Evolutionary conservation across 2,888 invertebrate species (phyloP), one percentile per base, ranked within the genome.

Genomic region (Ptychoptera albimana): DNA sequence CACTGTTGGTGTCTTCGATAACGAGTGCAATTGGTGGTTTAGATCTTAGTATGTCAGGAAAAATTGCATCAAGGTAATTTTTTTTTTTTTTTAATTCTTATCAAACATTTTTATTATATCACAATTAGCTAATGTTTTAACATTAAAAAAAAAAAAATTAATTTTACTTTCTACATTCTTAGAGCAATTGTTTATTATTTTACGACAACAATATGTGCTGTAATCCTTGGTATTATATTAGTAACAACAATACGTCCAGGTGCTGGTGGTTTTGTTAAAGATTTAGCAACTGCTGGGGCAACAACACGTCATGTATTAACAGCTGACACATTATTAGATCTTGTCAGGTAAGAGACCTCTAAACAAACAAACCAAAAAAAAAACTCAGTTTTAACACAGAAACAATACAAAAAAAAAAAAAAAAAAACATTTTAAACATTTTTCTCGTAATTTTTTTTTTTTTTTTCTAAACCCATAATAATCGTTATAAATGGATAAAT

Each of bases 11-110:
- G 46, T 81, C 88, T 1, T 88, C 88, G 15, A 81, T 96, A 46
- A 83, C 94, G 46, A 85, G 89, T 14, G 93, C 94, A 39, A 86
- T 94, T 51, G 93, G 92, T 30, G 83, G 86, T 1, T 70, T 94
- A 59, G 94, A 96, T 68, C 73, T 92, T 47, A 82, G 82, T 57
- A 75, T 94, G 59, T 92, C 91, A 56, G 88, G 87, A 56, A 85
- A 78, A 70, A 93, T 89, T 57, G 73, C 73, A 23, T 56, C 57
- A 42, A 60, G 66, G 66, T 65, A 48, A 23, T 32, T 40, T 12
- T 23, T 31, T 40, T 11, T 29, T 41, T 23, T 23, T 23, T 23
- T 23, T 23, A 23, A 23, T 23, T 23, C 7, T 23, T 23, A 23
- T 23, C 7, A 23, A 23, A 7, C 7, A 23, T 23, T 23, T 23